phyloP scores from a whole-genome alignment of 37 sponge, comb jelly and placozoan species.

The Aplysina aerophoba region DNA sequence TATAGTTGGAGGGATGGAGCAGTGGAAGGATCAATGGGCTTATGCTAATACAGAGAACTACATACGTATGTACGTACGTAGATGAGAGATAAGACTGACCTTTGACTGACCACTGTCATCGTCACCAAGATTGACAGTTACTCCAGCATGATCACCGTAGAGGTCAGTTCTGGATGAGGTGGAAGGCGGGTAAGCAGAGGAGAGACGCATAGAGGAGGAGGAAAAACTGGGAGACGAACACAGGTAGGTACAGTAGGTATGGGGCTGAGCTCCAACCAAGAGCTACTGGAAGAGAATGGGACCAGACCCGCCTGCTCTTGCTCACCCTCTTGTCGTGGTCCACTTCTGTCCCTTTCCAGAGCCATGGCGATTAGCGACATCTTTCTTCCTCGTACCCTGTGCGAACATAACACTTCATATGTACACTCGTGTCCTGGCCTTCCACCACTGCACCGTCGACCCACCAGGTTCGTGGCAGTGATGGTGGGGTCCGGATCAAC shows the following conservation, averaged over 20 bases:
- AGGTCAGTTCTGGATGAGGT: conserved; percentile 42
- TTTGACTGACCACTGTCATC: conserved; percentile 1
- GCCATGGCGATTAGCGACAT: background rate
- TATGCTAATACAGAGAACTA: background rate
- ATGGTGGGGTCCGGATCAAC: conserved; percentile 69
- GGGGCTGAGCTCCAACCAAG: no score
- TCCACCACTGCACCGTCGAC: no score
- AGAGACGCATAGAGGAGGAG: no score
- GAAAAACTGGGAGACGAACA: no score
- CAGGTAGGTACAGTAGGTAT: no score
- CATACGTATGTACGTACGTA: background rate
- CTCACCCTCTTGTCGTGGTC: conserved; percentile 23
- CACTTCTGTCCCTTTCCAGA: conserved; percentile 3
- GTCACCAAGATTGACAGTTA: conserved; percentile 68
- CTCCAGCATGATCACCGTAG: conserved; percentile 49
- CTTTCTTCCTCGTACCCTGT: background rate
- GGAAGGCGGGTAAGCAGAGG: no score
- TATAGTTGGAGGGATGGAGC: no score
- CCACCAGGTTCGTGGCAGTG: background rate
- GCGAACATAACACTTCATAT: no score
- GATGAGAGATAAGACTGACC: conserved; percentile 4
- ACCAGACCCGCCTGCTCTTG: background rate
- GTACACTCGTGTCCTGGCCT: no score
- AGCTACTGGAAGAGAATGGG: no score
- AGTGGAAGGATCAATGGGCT: no score